A percentile compares a stretch with the other conserved stretches of the same genome.
These are phyloP conservation scores for Chalcis sispes DNA, from an alignment of 2,888 invertebrate species.

Conservation along the genomic window DNA sequence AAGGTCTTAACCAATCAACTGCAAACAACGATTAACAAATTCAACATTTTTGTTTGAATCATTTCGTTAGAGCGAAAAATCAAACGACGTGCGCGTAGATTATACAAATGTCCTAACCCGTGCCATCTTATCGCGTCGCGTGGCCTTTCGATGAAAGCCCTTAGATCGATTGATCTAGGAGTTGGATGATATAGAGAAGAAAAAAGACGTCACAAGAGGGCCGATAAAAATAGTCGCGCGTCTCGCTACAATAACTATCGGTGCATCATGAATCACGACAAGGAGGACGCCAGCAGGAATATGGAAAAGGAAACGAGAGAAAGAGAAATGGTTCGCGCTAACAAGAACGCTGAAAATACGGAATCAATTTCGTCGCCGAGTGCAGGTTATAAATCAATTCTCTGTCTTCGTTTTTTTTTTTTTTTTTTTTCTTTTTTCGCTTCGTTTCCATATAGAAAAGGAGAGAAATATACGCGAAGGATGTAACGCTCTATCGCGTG, in stretches of 20 bases:
- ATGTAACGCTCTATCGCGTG: neutral
- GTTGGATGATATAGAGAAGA: neutral
- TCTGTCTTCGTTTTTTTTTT: no score
- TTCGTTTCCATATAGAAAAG: neutral
- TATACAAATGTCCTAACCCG: neutral
- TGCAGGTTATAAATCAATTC: constrained; percentile 46
- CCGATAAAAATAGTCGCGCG: constrained; percentile 43
- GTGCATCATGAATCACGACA: constrained; percentile 46
- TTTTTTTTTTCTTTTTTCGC: constrained; percentile 8
- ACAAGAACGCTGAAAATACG: constrained; percentile 52
- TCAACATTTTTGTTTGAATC: no score
- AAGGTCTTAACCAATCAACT: no score
- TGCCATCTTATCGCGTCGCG: neutral
- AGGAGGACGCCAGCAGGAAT: constrained; percentile 25
- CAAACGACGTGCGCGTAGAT: neutral
- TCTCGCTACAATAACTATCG: constrained; percentile 40
- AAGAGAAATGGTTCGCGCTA: constrained; percentile 19
- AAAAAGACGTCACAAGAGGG: constrained; percentile 38
- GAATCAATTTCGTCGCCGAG: constrained; percentile 49
- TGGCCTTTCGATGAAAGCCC: neutral
- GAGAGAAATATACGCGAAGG: constrained; percentile 8
- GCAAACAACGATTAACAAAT: no score
- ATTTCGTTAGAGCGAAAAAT: no score
- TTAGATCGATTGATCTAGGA: neutral
- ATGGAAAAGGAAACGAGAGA: constrained; percentile 35